Conservation (phyloP, 1,140 invertebrate genomes). For the Ridgeia piscesae region DNA sequence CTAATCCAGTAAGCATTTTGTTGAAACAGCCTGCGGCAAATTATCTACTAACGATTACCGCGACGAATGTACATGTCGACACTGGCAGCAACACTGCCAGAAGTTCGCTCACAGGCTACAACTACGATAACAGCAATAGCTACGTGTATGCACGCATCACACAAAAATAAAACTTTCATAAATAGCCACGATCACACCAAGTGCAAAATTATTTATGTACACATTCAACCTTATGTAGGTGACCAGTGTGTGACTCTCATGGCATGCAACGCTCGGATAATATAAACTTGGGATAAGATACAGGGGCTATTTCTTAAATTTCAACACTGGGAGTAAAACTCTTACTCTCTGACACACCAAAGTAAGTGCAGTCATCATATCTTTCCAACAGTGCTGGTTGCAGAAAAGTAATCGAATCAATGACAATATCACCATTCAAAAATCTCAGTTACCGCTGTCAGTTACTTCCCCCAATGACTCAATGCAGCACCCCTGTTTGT, state of each 20-base stretch:
- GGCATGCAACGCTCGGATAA: background rate
- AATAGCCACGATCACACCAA: background rate
- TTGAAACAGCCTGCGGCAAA: background rate
- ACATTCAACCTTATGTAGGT: background rate
- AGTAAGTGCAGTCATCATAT: background rate
- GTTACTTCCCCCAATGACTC: background rate
- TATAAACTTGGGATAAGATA: background rate
- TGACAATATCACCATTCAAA: background rate
- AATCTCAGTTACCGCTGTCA: background rate
- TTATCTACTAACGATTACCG: background rate
- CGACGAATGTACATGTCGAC: background rate
- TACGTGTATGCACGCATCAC: background rate
- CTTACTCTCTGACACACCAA: background rate
- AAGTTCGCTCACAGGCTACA: background rate
- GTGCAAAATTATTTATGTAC: conserved; percentile 6
- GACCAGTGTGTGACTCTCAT: background rate
- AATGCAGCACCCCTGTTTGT: background rate
- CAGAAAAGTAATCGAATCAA: background rate
- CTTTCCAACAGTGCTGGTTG: background rate
- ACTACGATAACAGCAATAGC: background rate
- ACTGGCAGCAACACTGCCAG: background rate
- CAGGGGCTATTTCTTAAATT: background rate
- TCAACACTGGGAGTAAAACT: background rate
- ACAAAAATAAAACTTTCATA: conserved; percentile 7
- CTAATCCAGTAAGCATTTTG: conserved; percentile 5